A percentile compares a stretch with the other conserved stretches of the same genome.
Evolutionary conservation across 2,797 vertebrate species (phyloP).

Genomic region (Gymnodraco acuticeps): DNA sequence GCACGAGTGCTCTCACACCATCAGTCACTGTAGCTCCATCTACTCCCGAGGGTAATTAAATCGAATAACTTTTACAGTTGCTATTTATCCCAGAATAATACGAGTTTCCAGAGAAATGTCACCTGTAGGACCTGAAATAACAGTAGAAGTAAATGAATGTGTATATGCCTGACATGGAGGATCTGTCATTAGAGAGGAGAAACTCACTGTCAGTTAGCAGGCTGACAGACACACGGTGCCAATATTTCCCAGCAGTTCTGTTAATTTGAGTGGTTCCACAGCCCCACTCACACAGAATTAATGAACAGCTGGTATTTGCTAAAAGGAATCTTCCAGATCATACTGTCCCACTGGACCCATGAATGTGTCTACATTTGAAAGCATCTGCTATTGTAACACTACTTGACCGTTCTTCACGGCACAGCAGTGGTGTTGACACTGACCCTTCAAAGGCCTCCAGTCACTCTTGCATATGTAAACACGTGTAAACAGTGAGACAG

Average conservation of each 20-base stretch:
- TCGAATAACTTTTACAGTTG: conserved; percentile 43
- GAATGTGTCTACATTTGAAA: conserved; percentile 27
- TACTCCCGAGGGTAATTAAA: conserved; percentile 66
- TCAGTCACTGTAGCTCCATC: conserved; percentile 48
- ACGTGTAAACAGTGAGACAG: conserved; percentile 2
- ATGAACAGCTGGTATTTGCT: conserved; percentile 64
- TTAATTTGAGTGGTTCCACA: conserved; percentile 43
- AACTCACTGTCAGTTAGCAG: conserved; percentile 26
- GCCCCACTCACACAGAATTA: conserved; percentile 38
- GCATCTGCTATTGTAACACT: conserved; percentile 32
- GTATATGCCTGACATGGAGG: conserved; percentile 26
- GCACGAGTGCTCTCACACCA: conserved; percentile 57
- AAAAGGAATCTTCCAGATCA: conserved; percentile 50
- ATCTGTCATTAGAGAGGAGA: conserved; percentile 28
- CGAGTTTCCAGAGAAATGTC: conserved; percentile 33
- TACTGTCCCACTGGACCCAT: conserved; percentile 10
- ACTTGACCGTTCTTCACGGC: conserved; percentile 1
- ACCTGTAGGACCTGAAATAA: conserved; percentile 37
- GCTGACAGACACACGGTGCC: conserved; percentile 36
- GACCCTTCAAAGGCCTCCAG: conserved; percentile 7
- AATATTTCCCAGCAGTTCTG: conserved; percentile 48
- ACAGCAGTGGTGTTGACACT: conserved; percentile 4
- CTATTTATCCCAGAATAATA: conserved; percentile 51
- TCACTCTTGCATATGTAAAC: conserved; percentile 11
- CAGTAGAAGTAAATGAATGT: conserved; percentile 38